Base-by-base conservation (phyloP, 2,113 vertebrate species). In the Lucifuga dentata region DNA sequence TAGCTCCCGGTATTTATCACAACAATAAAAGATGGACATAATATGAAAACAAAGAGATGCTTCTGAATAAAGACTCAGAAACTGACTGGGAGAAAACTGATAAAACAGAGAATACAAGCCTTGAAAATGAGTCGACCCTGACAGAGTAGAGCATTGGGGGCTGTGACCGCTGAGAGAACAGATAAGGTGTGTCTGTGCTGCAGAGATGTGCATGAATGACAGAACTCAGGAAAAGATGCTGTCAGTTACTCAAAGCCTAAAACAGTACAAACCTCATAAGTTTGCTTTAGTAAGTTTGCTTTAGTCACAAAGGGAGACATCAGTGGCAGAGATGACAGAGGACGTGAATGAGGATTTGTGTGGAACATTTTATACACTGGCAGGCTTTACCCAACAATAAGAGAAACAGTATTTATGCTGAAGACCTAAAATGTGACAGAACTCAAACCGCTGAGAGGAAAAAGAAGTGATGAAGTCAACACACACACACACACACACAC, bases 21-120 rank as follows among this genome's bases (percentile, higher is more conserved):
- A 68, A 80, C 49, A 79, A 71, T 74, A 63, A 56, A 52, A 68
- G 65, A 40, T 35, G 52, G 49, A 35, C 71, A 80, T 36, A 85
- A 56, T 66, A 29, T 36, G 53, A 63, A 78, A 73, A 75, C 58
- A 76, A 50, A 52, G 45, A 17, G 61, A 73, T 29, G 43, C 19
- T 66, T 40, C 45, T 20, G 53, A 49, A 65, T 38, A 79, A 39
- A 63, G 26, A 58, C 24, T 11, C 50, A 64, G 19, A 40, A 48
- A 69, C 67, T 57, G 32, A 73, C 36, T 21, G 10, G 19, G 21
- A 41, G 33, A 51, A 50, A 60, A 13, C 1, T 1, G 55, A 57
- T 62, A 73, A 85, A 63, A 83, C 68, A 88, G 75, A 41, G 57
- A 69, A 41, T 41, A 19, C 40, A 39, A 33, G 7, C 43, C 8